Percentiles rank a stretch among this genome's conserved stretches.
These are phyloP conservation scores for Catonia carolina DNA, from an alignment of 2,888 invertebrate genomes.

Conservation along the genomic window DNA sequence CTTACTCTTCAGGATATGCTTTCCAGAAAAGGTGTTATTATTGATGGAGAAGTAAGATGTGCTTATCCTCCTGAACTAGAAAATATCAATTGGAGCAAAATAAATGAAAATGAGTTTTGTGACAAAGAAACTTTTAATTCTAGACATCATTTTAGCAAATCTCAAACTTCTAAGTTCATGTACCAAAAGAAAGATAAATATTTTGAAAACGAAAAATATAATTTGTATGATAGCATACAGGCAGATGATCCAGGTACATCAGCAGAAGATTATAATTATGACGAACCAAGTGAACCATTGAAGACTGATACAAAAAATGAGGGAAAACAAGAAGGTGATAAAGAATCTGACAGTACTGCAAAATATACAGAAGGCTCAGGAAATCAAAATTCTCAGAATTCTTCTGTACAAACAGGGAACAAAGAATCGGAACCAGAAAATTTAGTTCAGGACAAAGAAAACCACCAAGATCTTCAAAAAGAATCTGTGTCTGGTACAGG, in stretches of 20 bases:
- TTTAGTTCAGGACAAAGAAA: background rate
- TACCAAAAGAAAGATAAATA: conserved; percentile 5
- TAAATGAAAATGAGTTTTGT: conserved; percentile 32
- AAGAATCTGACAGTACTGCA: background rate
- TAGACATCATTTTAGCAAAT: conserved; percentile 4
- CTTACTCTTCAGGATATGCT: conserved; percentile 32
- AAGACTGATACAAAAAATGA: no score
- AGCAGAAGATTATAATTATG: background rate
- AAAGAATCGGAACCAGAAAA: no score
- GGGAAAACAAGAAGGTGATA: background rate
- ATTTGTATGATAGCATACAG: conserved; percentile 15
- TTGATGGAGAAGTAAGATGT: conserved; percentile 31
- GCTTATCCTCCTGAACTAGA: conserved; percentile 25
- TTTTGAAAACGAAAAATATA: conserved; percentile 16
- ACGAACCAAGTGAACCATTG: background rate
- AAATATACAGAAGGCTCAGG: background rate
- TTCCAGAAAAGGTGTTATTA: conserved; percentile 29
- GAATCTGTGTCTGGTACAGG: no score
- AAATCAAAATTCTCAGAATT: background rate
- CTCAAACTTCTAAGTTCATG: background rate
- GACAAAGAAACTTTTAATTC: conserved; percentile 14
- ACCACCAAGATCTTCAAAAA: background rate
- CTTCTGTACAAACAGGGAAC: no score
- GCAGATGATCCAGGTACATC: conserved; percentile 17
- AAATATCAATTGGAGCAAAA: conserved; percentile 28